Evolutionary conservation across 2,888 invertebrate genomes (phyloP), one percentile per base, ranked within the genome.

Genomic region (Lumbricus terrestris): DNA sequence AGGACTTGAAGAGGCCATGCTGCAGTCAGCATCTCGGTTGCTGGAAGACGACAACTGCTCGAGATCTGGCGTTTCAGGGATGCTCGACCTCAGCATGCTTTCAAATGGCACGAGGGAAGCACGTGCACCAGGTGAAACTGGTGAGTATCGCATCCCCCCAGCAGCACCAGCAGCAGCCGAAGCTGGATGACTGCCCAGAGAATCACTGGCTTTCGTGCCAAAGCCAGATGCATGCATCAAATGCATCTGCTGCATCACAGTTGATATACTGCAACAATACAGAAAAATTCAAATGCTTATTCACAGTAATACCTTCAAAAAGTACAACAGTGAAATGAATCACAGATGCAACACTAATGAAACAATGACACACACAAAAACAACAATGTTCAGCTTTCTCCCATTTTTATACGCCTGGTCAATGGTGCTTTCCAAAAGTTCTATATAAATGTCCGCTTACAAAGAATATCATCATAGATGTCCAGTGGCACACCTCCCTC

Each of bases 1-100:
- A 18, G 91, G 91, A 89, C 92, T 91, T 42, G 92, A 91, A 29
- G 92, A 92, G 47, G 92, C 91, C 47, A 90, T 91, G 90, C 85
- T 90, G 91, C 88, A 82, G 89, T 90, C 69, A 13, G n/a, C n/a
- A 69, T 69, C 88, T 91, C 91, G 8, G 92, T 90, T 23, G 91
- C 90, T 8, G 90, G 89, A 29, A 88, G 69, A 88, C 8, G 69
- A 69, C n/a, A 40, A 88, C 90, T 16, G 69, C 82, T 47, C 38
- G n/a, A 34, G 90, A 18, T 34, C 42, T 29, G 47, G 82, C 13
- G 33, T 23, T 89, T 69, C 47, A 88, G 90, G 85, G 91, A 89
- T 88, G 69, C 88, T 88, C 89, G 88, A 34, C 88, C 88, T n/a
- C 90, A 90, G 40, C 90, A 40, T n/a, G 37, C 85, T 40, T 88